Evolutionary conservation across 2,888 invertebrate genomes (phyloP), one percentile per base, ranked within the genome.

Genomic region (Agrotis segetum): DNA sequence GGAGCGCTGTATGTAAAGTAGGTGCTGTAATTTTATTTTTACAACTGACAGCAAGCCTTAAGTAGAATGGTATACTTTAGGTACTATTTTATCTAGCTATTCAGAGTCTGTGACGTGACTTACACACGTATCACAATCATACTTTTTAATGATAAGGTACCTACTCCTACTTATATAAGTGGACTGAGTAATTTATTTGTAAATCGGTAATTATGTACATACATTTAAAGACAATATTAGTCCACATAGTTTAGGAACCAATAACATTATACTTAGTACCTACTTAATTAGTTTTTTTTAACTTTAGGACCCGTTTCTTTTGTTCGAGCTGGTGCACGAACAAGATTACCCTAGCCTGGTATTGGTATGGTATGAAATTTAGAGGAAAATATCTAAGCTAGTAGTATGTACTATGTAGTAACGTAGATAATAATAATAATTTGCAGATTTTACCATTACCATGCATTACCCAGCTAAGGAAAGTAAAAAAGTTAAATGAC

Each of bases 151-250:
- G 21, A 56, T 50, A 50, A 11, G 17, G 46, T 59, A 40, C n/a
- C 34, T 61, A 34, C 14, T n/a, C 2, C 11, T 56, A 59, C 52
- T 46, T 70, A 16, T 5, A 16, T 59, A 71, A 71, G 60, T 53
- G 21, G 34, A 19, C 13, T 24, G 21, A 53, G 52, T 52, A 50
- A 56, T 46, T 34, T 7, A 46, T 75, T 65, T 65, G 44, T 50
- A 47, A 46, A 50, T 71, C 56, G 17, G 40, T 60, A 60, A 53
- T 47, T 47, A 44, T 1, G 2, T 56, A 24, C 3, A 2, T 29
- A 55, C 29, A 11, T 17, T 17, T 66, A 14, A 40, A 21, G 34
- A 70, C 50, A 70, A 52, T 46, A 71, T 68, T 68, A 1, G 47
- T 59, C 19, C 44, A 40, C 14, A 14, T 59, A 19, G 46, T 67